phyloP scores from a whole-genome alignment of 1,140 invertebrate genomes.

The Trigoniulus corallinus region DNA sequence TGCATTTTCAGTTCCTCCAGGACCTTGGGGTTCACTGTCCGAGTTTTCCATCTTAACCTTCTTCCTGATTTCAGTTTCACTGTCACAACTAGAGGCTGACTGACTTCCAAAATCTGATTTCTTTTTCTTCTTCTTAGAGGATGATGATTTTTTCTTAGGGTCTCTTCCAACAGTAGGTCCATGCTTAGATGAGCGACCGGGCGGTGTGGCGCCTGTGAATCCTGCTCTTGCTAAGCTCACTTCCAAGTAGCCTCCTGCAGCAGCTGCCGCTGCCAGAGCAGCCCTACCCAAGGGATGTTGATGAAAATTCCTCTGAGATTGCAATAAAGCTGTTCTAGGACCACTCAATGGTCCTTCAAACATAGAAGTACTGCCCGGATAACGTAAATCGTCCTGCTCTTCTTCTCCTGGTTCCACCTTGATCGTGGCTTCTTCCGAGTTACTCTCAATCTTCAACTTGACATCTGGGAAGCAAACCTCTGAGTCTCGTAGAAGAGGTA shows the following conservation, averaged over 20 bases:
- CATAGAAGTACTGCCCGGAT: conserved; percentile 20
- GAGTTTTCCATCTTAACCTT: no score
- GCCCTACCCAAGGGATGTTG: not conserved
- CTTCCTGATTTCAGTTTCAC: no score
- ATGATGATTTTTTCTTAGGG: no score
- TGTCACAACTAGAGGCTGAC: no score
- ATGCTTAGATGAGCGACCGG: no score
- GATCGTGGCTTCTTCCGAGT: conserved; percentile 10
- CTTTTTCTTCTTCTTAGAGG: no score
- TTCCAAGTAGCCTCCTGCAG: conserved; percentile 6
- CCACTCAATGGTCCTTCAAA: not conserved
- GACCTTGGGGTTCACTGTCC: no score
- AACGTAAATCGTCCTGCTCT: conserved; percentile 7
- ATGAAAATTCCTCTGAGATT: not conserved
- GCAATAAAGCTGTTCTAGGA: not conserved
- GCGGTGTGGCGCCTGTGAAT: no score
- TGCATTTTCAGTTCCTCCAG: no score
- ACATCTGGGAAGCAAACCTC: conserved; percentile 65
- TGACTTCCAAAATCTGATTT: no score
- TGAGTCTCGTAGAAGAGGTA: conserved; percentile 68
- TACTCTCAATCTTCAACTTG: conserved; percentile 16
- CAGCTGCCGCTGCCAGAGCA: conserved; percentile 2
- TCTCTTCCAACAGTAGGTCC: no score
- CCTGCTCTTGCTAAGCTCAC: conserved; percentile 6
- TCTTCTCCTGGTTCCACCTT: conserved; percentile 9